Base-by-base conservation (phyloP, 2,113 vertebrate species). In the Aptenodytes patagonicus region DNA sequence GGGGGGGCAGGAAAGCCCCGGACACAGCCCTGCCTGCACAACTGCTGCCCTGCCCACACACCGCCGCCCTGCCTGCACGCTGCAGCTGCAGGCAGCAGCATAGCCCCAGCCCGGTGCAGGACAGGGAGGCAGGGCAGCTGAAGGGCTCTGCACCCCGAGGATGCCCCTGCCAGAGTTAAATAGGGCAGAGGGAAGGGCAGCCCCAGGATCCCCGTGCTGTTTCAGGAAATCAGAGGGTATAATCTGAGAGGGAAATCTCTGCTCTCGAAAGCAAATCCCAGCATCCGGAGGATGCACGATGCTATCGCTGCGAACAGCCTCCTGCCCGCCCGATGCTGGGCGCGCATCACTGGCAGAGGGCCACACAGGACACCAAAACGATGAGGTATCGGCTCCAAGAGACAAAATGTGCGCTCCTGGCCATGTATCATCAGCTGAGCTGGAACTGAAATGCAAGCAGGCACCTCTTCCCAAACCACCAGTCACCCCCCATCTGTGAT, bases 311-410 rank as follows among this genome's bases (percentile, higher is more conserved):
- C 57, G 44, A 51, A 46, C 46, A 3, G 0, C 47, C 36, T 58
- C 78, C 69, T 25, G 61, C 26, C 31, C 4, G 13, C 49, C 42
- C 2, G 0, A 11, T 0, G 8, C 60, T 34, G 83, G 54, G 51
- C 0, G 1, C 11, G 64, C n/a, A 19, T 18, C 0, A 0, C 46
- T 21, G 83, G 34, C 70, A 60, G n/a, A 55, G 58, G 17, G 28
- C 38, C n/a, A 46, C 31, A 4, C 7, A 24, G 76, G 57, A 68
- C 71, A 60, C 31, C 17, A 44, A 28, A 70, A 55, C 2, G 11
- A 49, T 1, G 2, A 80, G 47, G 31, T 8, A 54, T 6, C 1
- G 1, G 31, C 44, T 72, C 61, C 3, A 5, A 70, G 61, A 88
- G 42, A 68, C 38, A 36, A 46, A 38, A 55, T 2, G 22, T 29